These are phyloP conservation scores for Palythoa caribaeorum DNA, from an alignment of 92 coral and sea anemone species.

Conservation along the genomic window DNA sequence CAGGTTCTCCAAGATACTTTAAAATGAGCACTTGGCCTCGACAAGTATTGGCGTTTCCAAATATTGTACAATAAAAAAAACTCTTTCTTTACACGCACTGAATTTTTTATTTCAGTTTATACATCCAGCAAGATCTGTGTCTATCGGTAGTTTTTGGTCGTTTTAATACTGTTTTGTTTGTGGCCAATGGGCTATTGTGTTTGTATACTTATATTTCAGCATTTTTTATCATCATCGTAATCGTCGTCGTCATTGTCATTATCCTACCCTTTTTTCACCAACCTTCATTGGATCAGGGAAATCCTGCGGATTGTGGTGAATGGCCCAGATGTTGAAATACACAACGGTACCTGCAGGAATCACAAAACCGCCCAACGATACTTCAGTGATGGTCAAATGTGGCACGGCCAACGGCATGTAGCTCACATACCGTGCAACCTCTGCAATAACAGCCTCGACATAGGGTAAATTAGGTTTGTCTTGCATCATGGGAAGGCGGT, in stretches of 20 bases:
- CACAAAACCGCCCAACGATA: slow-evolving; percentile 64
- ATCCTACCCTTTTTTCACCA: neutral
- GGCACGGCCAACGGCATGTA: slow-evolving; percentile 82
- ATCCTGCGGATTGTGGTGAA: slow-evolving; percentile 75
- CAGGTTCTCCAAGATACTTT: too few relatives aligned
- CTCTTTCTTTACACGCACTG: too few relatives aligned
- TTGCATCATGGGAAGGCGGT: slow-evolving; percentile 65
- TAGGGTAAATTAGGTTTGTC: slow-evolving; percentile 67
- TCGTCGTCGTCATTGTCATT: too few relatives aligned
- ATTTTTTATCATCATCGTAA: neutral
- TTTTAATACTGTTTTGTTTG: too few relatives aligned
- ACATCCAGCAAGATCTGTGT: too few relatives aligned
- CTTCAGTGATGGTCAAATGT: slow-evolving; percentile 69
- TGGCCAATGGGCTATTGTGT: neutral
- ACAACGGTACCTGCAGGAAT: slow-evolving; percentile 76
- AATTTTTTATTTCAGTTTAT: too few relatives aligned
- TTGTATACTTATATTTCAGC: neutral
- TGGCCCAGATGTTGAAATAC: slow-evolving; percentile 76
- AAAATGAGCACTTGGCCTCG: too few relatives aligned
- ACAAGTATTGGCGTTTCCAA: too few relatives aligned
- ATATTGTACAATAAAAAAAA: too few relatives aligned
- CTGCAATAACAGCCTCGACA: slow-evolving; percentile 72
- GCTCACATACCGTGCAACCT: slow-evolving; percentile 65
- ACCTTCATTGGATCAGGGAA: slow-evolving; percentile 74
- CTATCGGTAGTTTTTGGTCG: too few relatives aligned